Evolutionary conservation across 2,888 invertebrate species (phyloP).

Genomic region (Napeogenes inachia): DNA sequence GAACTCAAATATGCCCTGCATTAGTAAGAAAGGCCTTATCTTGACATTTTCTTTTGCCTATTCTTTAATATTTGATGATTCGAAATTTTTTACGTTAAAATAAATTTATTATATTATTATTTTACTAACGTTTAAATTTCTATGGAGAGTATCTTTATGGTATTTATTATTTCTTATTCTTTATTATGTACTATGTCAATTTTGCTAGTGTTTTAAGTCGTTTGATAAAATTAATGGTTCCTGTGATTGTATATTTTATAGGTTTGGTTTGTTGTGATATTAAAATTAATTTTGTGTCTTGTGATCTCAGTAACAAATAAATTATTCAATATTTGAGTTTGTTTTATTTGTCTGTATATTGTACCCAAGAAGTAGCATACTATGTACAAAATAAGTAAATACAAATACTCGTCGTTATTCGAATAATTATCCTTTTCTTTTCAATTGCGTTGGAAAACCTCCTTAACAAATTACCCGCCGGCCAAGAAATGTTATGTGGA

Average conservation of each 20-base stretch:
- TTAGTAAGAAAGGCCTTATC: constrained; percentile 1
- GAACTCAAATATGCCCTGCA: neutral
- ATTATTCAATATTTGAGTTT: constrained; percentile 44
- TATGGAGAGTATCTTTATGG: neutral
- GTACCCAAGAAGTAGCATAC: too few species aligned
- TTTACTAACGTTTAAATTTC: constrained; percentile 3
- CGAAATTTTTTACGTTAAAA: neutral
- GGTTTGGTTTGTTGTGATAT: constrained; percentile 40
- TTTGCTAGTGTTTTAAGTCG: constrained; percentile 4
- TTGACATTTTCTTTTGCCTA: constrained; percentile 5
- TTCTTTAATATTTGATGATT: too few species aligned
- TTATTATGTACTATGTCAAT: neutral
- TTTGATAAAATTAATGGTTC: constrained; percentile 14
- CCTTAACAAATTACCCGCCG: too few species aligned
- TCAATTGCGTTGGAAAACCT: too few species aligned
- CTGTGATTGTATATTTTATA: constrained; percentile 23
- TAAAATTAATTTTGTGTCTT: constrained; percentile 60
- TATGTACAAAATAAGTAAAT: too few species aligned
- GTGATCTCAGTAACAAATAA: constrained; percentile 72
- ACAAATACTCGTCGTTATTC: too few species aligned
- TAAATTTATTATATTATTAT: constrained; percentile 10
- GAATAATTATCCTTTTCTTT: too few species aligned
- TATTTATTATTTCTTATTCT: neutral
- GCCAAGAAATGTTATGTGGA: too few species aligned
- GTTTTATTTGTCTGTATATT: constrained; percentile 10